These are phyloP conservation scores for Alosa sapidissima DNA, from an alignment of 2,797 vertebrate species.

Conservation along the genomic window DNA sequence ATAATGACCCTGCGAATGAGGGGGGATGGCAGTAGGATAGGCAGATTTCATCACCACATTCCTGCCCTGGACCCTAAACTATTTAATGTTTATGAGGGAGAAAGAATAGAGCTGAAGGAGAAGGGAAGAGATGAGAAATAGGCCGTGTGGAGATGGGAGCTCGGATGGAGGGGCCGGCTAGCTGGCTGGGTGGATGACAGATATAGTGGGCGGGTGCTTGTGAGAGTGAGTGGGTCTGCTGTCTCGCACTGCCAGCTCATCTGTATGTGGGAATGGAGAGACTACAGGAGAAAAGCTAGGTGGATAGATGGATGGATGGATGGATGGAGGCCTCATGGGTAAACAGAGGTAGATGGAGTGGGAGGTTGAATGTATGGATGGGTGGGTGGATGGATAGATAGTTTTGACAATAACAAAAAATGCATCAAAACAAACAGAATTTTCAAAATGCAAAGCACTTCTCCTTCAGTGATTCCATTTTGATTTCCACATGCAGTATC, in stretches of 20 bases:
- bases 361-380: no score
- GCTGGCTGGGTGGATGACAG: not conserved
- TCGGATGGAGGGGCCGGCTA: not conserved
- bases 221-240: not conserved
- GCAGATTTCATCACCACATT: slow-evolving; percentile 13
- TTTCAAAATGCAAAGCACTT: not conserved
- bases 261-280: not conserved
- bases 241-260: not conserved
- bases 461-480: not conserved
- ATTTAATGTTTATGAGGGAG: not conserved
- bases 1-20: not conserved
- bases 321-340: not conserved
- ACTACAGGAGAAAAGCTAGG: not conserved
- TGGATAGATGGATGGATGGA: not conserved
- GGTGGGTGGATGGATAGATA: no score
- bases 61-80: not conserved
- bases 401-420: no score
- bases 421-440: no score
- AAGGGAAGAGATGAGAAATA: not conserved
- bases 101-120: not conserved
- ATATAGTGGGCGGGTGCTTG: not conserved
- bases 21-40: not conserved
- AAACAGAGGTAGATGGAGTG: no score
- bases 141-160: not conserved
- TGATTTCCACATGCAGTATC: not conserved